Base-by-base conservation (phyloP, 2,113 vertebrate genomes). In the Proterorhinus semilunaris region DNA sequence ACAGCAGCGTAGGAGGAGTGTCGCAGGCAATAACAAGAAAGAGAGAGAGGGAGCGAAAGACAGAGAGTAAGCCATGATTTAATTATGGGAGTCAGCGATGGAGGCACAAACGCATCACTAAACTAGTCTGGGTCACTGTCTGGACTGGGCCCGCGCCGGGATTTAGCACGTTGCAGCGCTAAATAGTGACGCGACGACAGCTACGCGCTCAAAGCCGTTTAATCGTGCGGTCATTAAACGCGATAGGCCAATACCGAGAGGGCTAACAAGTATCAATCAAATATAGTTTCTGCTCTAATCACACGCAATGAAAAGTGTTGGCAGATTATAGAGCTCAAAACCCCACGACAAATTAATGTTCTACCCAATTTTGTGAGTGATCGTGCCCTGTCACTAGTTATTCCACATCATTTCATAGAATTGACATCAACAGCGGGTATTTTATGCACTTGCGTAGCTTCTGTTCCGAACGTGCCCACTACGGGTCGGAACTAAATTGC, bases 1-100 rank as follows among this genome's bases (percentile, higher is more conserved):
- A 85, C 71, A 76, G 75, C 66, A 77, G 75, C 69, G 77, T 74
- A 78, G 82, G 73, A 80, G 83, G 78, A 78, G 71, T 71, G 80
- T 80, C 63, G 17, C 8, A 5, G 65, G 52, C 72, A 72, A 84
- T 71, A 65, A 74, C 36, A 2, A 51, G 61, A n/a, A 59, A 70
- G 69, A 46, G 71, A 53, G 16, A 9, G 52, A 53, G n/a, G n/a
- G n/a, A 5, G 7, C 2, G 1, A 9, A 16, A 9, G 52, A 9
- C n/a, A 53, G 0, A 10, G 53, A 55, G 17, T 65, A 48, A 69
- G 52, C 69, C 72, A 63, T 54, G 61, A 79, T 74, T 76, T 74
- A 79, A 81, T 75, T 80, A 84, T 69, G 69, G 50, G 62, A 71
- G 50, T 65, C 61, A 62, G 43, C 8, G 58, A 61, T 65, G 51